Percentiles rank a stretch among this genome's conserved stretches.
These are phyloP conservation scores for Cheilosia vernalis DNA, from an alignment of 2,888 invertebrate genomes.

Conservation along the genomic window DNA sequence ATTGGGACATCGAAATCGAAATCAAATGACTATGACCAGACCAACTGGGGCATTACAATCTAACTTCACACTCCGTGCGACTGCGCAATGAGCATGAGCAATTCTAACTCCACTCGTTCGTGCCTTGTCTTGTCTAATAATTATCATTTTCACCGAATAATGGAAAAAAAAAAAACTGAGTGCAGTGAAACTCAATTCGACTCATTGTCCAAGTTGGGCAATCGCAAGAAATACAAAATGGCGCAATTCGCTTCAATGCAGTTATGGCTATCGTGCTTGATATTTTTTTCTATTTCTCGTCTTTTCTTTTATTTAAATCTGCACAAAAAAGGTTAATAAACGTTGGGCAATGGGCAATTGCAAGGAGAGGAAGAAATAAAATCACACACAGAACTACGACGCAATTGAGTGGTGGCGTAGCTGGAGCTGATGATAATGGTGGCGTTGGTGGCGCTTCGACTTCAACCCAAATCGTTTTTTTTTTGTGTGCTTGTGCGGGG, in stretches of 20 bases:
- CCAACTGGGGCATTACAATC: slow-evolving; percentile 22
- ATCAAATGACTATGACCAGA: slow-evolving; percentile 10
- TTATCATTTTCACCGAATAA: slow-evolving; percentile 65
- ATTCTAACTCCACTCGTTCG: slow-evolving; percentile 62
- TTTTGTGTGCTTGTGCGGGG: slow-evolving; percentile 17
- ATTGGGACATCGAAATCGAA: slow-evolving; percentile 34
- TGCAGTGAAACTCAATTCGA: slow-evolving; percentile 52
- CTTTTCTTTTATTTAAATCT: slow-evolving; percentile 64
- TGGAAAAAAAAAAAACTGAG: slow-evolving; percentile 32
- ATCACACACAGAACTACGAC: slow-evolving; percentile 22
- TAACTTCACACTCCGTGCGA: slow-evolving; percentile 46
- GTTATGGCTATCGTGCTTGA: slow-evolving; percentile 13
- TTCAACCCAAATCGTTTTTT: slow-evolving; percentile 51
- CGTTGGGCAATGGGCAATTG: slow-evolving; percentile 39
- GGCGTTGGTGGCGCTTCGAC: slow-evolving; percentile 57
- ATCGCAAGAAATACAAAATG: slow-evolving; percentile 51
- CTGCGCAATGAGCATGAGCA: slow-evolving; percentile 62
- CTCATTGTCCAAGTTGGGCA: slow-evolving; percentile 70
- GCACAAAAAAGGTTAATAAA: slow-evolving; percentile 61
- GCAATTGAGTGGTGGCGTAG: slow-evolving; percentile 28
- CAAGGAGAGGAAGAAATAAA: slow-evolving; percentile 20
- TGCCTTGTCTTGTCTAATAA: slow-evolving; percentile 70
- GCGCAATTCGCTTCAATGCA: slow-evolving; percentile 54
- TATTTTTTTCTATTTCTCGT: slow-evolving; percentile 13
- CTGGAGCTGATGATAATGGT: neutral